Percentiles rank a stretch among this genome's conserved stretches.
These are phyloP conservation scores for Hypomecis punctinalis DNA, from an alignment of 2,888 invertebrate species.

Conservation along the genomic window DNA sequence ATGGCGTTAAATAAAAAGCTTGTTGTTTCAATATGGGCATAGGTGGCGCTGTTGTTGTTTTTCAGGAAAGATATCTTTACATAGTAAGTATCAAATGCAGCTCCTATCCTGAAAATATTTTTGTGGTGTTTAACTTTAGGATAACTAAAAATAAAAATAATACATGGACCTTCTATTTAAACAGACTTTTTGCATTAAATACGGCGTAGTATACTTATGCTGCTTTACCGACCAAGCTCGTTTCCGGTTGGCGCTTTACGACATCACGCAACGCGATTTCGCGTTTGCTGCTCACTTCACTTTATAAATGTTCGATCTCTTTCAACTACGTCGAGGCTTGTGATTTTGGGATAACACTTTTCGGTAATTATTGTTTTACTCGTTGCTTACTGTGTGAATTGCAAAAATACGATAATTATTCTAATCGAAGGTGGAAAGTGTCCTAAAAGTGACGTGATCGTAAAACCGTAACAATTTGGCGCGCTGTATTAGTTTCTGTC, in stretches of 20 bases:
- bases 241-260: constrained; percentile 79
- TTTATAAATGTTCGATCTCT: constrained; percentile 82
- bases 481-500: constrained; percentile 78
- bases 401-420: constrained; percentile 47
- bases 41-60: background rate
- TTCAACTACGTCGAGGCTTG: constrained; percentile 81
- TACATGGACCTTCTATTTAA: too few relatives aligned
- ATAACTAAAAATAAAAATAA: too few relatives aligned
- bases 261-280: constrained; percentile 77
- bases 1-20: constrained; percentile 28
- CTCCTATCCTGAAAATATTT: too few relatives aligned
- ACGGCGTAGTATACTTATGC: constrained; percentile 75
- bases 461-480: constrained; percentile 70
- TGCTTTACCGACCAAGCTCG: constrained; percentile 66
- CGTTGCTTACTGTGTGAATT: constrained; percentile 55
- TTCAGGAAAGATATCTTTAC: background rate
- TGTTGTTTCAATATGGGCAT: background rate
- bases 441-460: constrained; percentile 55
- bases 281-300: constrained; percentile 74
- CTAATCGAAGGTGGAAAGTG: constrained; percentile 53
- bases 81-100: background rate
- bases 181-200: background rate
- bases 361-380: constrained; percentile 80
- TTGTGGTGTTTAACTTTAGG: too few relatives aligned
- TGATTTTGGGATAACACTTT: constrained; percentile 78